Conservation (phyloP, 2,113 vertebrate genomes). For the Elaphurus davidianus region DNA sequence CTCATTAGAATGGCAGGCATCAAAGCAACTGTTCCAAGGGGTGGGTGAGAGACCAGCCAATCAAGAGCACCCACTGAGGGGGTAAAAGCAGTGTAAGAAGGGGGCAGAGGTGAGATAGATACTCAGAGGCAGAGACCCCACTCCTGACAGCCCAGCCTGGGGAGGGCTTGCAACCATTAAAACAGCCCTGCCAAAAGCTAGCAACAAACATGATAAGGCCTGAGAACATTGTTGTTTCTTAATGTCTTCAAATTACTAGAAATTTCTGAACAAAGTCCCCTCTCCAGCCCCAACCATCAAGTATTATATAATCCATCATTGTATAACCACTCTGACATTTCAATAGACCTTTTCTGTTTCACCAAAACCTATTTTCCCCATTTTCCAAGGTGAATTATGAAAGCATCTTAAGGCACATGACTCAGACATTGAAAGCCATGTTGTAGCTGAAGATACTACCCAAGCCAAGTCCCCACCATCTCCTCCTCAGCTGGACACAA, state of each 20-base stretch:
- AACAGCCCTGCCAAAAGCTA: not conserved
- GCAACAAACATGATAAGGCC: not conserved
- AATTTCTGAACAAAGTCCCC: not conserved
- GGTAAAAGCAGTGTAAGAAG: not conserved
- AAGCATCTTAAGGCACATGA: not conserved
- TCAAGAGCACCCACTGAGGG: not conserved
- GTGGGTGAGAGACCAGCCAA: conserved; percentile 29
- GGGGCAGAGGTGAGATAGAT: not conserved
- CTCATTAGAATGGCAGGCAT: not conserved
- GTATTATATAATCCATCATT: conserved; percentile 46
- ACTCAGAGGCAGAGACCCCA: not conserved
- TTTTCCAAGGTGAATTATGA: conserved; percentile 14
- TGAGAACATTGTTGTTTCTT: not conserved
- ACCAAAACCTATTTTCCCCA: not conserved
- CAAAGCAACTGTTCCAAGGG: conserved; percentile 20
- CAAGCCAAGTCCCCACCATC: not conserved
- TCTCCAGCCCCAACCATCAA: not conserved
- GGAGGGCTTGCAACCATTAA: not conserved
- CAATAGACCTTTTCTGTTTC: conserved; percentile 29
- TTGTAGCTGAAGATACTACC: not conserved
- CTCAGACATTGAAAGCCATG: not conserved
- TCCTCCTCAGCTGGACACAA: not conserved
- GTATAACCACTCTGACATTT: conserved; percentile 41
- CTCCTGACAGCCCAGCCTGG: not conserved
- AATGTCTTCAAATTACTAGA: conserved; percentile 58